Conservation (phyloP, 1,140 invertebrate genomes). For the Melanaphis sacchari region DNA sequence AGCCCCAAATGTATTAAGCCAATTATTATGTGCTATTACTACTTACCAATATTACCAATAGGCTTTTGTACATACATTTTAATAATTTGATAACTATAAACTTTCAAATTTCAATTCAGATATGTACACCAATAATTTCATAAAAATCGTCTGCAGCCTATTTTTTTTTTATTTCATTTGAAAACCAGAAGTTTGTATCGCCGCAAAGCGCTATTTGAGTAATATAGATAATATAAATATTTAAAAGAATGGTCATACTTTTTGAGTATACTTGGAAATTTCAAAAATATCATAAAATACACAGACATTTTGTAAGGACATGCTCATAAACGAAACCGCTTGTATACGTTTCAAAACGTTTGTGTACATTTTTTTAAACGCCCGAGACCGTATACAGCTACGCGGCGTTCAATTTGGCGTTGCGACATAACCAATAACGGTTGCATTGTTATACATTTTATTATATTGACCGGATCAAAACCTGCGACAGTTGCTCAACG, state of each 20-base stretch:
- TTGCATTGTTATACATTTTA: not conserved
- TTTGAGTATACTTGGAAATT: not conserved
- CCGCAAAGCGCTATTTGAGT: not conserved
- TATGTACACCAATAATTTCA: not conserved
- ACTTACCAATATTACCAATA: not conserved
- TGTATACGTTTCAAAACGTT: conserved; percentile 46
- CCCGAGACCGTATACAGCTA: not conserved
- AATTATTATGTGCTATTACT: not conserved
- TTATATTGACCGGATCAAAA: conserved; percentile 39
- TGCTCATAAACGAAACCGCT: conserved; percentile 30
- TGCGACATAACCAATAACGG: conserved; percentile 4
- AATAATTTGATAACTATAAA: not conserved
- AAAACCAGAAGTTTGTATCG: not conserved
- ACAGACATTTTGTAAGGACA: not conserved
- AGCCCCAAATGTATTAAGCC: not conserved
- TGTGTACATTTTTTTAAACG: conserved; percentile 40
- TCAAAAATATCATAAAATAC: not conserved
- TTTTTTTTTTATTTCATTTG: not conserved
- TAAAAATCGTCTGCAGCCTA: not conserved
- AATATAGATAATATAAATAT: not conserved
- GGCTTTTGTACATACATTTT: not conserved
- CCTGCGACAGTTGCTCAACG: conserved; percentile 39
- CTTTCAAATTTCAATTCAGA: not conserved
- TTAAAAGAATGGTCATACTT: not conserved
- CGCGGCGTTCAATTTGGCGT: not conserved